Evolutionary conservation across 1,140 invertebrate genomes (phyloP).

Genomic region (Drosophila biarmipes): DNA sequence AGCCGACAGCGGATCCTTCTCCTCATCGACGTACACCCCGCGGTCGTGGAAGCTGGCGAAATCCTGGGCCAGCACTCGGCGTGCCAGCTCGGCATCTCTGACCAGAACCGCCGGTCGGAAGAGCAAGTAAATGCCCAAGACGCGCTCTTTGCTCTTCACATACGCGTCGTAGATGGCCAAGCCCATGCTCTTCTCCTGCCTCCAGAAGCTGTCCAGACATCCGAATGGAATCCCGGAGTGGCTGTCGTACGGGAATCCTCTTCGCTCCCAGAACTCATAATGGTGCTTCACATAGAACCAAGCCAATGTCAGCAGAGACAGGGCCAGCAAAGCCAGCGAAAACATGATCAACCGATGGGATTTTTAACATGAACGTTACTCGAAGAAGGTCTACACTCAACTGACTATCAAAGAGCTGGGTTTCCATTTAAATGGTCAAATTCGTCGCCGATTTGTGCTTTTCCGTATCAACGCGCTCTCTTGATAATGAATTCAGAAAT

Average conservation of each 20-base stretch:
- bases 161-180: conserved; percentile 69
- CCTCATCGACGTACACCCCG: conserved; percentile 81
- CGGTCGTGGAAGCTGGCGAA: conserved; percentile 84
- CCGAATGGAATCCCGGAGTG: conserved; percentile 67
- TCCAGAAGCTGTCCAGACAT: conserved; percentile 56
- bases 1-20: conserved; percentile 73
- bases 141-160: conserved; percentile 55
- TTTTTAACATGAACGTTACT: conserved; percentile 4
- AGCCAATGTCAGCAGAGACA: conserved; percentile 40
- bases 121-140: conserved; percentile 76
- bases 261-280: conserved; percentile 66
- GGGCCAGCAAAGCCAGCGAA: conserved; percentile 31
- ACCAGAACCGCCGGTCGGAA: conserved; percentile 84
- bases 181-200: conserved; percentile 63
- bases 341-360: conserved; percentile 34
- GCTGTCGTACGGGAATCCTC: conserved; percentile 57
- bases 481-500: neutral
- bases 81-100: conserved; percentile 85
- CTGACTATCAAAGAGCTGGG: neutral
- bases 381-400: conserved; percentile 12
- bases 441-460: neutral
- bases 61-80: conserved; percentile 84
- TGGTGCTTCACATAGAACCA: conserved; percentile 65
- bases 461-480: neutral
- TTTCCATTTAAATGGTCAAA: neutral